Evolutionary conservation across 2,888 invertebrate genomes (phyloP).

Genomic region (Cerastoderma edule): DNA sequence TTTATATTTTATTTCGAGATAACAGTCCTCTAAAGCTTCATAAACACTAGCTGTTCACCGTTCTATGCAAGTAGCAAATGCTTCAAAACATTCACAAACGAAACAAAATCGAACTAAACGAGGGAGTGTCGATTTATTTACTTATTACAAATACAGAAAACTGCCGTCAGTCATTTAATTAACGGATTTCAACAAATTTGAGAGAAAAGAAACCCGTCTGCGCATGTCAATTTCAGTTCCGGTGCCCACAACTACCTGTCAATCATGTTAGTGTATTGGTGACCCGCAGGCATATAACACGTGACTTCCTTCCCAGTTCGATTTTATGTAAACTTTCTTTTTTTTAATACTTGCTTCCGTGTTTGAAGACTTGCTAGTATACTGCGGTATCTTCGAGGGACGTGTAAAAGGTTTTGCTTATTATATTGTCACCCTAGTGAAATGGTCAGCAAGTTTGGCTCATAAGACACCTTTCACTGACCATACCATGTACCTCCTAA

Average conservation of each 20-base stretch:
- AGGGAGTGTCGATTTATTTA: neutral
- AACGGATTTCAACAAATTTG: neutral
- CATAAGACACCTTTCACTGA: no score
- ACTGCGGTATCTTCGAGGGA: neutral
- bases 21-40: no score
- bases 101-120: neutral
- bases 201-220: neutral
- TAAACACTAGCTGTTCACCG: neutral
- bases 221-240: conserved; percentile 7
- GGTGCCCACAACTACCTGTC: neutral
- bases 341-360: neutral
- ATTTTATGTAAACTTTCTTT: no score
- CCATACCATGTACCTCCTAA: no score
- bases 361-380: neutral
- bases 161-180: conserved; percentile 1
- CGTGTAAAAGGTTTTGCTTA: neutral
- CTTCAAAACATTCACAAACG: neutral
- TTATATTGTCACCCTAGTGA: neutral
- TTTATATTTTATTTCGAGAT: no score
- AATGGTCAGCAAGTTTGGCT: no score
- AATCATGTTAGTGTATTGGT: neutral
- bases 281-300: neutral
- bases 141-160: neutral
- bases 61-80: neutral
- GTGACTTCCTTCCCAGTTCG: no score